Base-by-base conservation (phyloP, 2,888 invertebrate species). In the Sipha maydis region DNA sequence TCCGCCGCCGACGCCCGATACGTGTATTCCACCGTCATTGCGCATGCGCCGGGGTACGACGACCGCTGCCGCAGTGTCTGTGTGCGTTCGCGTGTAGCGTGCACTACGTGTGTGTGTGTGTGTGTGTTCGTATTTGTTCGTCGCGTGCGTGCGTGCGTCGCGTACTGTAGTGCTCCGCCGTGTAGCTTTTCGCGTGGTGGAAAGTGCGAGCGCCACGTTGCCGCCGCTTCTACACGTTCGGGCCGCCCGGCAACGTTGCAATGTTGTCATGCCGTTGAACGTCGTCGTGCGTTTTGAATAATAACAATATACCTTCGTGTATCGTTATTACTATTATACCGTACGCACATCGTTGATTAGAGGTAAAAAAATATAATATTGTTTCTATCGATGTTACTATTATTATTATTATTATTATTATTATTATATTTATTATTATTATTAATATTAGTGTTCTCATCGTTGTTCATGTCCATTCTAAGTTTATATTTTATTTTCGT, bases 101-200 rank as follows among this genome's bases (percentile, higher is more conserved):
- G 5, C 8, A 11, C 11, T 8, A 8, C 31, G 31, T 14, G 48
- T 14, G 48, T 48, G 11, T 14, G 14, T 14, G 0, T 3, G 48
- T 14, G 48, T 21, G 77, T 28, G n/a, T 28, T 21, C 56, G 41
- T 31, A 34, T 31, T 25, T 14, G 61, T 79, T 31, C 34, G 67
- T 67, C 67, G 80, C 75, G 73, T 28, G 38, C 75, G 38, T 56
- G 73, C 71, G 75, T 61, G 71, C 25, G 41, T 38, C 31, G 69
- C 25, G 28, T 48, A 41, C 9, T 48, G 7, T 56, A n/a, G 11
- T 48, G 28, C 67, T 48, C 77, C 69, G 85, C 71, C 78, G 85
- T 69, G 54, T 78, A 86, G 86, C 79, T 86, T 86, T 86, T 86
- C 86, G 86, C 86, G 86, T 21, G 86, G 86, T 86, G 86, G 86